A percentile compares a stretch with the other conserved stretches of the same genome.
Conservation (phyloP, 2,797 vertebrate species). For the Morelia viridis region DNA sequence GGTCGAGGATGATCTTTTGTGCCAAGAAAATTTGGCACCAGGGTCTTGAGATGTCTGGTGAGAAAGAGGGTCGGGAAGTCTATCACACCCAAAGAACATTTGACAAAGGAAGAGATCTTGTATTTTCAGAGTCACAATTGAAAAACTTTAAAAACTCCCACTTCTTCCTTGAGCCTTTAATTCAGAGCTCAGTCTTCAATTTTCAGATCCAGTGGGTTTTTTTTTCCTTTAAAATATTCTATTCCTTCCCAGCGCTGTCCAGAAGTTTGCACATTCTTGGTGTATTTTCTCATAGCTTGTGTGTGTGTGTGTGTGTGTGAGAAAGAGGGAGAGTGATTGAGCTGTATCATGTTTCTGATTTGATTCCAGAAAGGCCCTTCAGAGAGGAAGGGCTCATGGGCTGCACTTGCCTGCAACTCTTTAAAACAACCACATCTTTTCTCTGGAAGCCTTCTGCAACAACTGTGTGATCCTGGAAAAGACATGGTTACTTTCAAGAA, state of each 20-base stretch:
- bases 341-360: background rate
- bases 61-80: background rate
- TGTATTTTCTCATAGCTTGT: background rate
- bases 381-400: background rate
- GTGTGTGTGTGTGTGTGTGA: background rate
- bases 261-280: constrained; percentile 1
- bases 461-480: background rate
- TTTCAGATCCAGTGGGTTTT: background rate
- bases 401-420: background rate
- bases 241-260: background rate
- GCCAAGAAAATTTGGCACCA: background rate
- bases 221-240: background rate
- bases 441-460: background rate
- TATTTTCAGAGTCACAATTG: background rate
- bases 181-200: background rate
- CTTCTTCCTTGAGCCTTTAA: background rate
- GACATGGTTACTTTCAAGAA: background rate
- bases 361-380: background rate
- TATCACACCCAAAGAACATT: background rate
- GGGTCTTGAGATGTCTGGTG: background rate
- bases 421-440: background rate
- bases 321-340: background rate
- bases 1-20: background rate
- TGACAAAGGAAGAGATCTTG: background rate
- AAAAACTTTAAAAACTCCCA: background rate